phyloP scores from a whole-genome alignment of 1,140 invertebrate genomes.

The Plodia interpunctella region DNA sequence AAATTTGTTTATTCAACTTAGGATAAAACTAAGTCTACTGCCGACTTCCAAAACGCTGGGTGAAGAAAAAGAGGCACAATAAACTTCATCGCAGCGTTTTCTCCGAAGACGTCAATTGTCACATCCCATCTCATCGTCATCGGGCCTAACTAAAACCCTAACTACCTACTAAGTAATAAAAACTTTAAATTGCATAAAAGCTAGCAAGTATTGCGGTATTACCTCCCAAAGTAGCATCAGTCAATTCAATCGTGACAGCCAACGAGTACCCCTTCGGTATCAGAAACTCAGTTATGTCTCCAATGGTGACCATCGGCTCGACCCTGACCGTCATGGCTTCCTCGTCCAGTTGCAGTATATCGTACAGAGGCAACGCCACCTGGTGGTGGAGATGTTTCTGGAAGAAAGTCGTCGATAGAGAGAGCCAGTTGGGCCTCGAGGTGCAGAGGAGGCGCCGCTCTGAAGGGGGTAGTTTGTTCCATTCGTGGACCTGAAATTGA shows the following conservation, averaged over 20 bases:
- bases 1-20: too few relatives aligned
- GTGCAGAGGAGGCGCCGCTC: conserved; percentile 80
- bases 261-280: conserved; percentile 87
- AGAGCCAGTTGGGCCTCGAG: conserved; percentile 82
- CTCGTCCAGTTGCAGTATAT: conserved; percentile 84
- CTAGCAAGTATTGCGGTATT: neutral
- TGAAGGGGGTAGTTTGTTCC: conserved; percentile 76
- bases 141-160: too few relatives aligned
- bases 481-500: conserved; percentile 73
- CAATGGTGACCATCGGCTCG: conserved; percentile 89
- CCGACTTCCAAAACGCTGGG: too few relatives aligned
- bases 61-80: too few relatives aligned
- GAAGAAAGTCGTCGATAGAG: conserved; percentile 82
- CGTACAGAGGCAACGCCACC: conserved; percentile 80
- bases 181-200: too few relatives aligned
- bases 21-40: too few relatives aligned
- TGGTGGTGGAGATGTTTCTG: conserved; percentile 80
- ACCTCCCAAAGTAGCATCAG: conserved; percentile 87
- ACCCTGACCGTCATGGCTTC: conserved; percentile 82
- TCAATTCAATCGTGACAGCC: conserved; percentile 88
- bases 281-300: conserved; percentile 85
- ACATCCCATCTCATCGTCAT: too few relatives aligned
- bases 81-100: too few relatives aligned
- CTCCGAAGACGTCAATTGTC: too few relatives aligned
- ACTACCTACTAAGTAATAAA: too few relatives aligned